phyloP scores from a whole-genome alignment of 2,888 invertebrate genomes.

The Miltochrista miniata region DNA sequence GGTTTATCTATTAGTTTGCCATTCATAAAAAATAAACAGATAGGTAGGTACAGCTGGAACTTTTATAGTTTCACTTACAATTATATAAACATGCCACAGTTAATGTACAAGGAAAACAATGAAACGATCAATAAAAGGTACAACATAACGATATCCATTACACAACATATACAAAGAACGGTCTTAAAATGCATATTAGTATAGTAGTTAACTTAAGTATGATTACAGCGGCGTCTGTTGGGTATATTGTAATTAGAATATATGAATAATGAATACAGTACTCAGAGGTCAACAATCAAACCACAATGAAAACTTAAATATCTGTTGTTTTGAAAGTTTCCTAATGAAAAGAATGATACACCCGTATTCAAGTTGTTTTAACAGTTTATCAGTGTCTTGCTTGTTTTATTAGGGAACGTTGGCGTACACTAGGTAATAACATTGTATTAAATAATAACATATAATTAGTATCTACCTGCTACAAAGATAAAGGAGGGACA shows the following conservation, averaged over 20 bases:
- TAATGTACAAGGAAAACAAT: slow-evolving; percentile 42
- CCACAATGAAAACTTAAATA: slow-evolving; percentile 59
- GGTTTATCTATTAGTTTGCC: too few species aligned
- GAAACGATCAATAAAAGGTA: slow-evolving; percentile 51
- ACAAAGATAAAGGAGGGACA: slow-evolving; percentile 76
- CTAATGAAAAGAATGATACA: slow-evolving; percentile 58
- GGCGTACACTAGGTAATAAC: slow-evolving; percentile 70
- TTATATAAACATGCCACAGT: neutral
- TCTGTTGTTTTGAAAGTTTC: slow-evolving; percentile 54
- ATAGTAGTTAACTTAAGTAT: slow-evolving; percentile 63
- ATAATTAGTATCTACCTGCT: slow-evolving; percentile 78
- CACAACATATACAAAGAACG: slow-evolving; percentile 60
- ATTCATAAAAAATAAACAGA: too few species aligned
- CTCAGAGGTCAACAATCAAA: slow-evolving; percentile 58
- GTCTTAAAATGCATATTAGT: slow-evolving; percentile 47
- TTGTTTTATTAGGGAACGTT: slow-evolving; percentile 58
- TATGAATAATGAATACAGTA: slow-evolving; percentile 61
- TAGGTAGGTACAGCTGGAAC: too few species aligned
- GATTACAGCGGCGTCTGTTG: slow-evolving; percentile 56
- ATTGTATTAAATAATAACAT: slow-evolving; percentile 80
- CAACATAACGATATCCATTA: slow-evolving; percentile 44
- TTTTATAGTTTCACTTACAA: neutral
- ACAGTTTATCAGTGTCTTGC: slow-evolving; percentile 59
- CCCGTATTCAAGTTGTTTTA: slow-evolving; percentile 55
- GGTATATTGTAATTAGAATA: slow-evolving; percentile 63